phyloP scores from a whole-genome alignment of 2,888 invertebrate genomes.

The Oligia strigilis region DNA sequence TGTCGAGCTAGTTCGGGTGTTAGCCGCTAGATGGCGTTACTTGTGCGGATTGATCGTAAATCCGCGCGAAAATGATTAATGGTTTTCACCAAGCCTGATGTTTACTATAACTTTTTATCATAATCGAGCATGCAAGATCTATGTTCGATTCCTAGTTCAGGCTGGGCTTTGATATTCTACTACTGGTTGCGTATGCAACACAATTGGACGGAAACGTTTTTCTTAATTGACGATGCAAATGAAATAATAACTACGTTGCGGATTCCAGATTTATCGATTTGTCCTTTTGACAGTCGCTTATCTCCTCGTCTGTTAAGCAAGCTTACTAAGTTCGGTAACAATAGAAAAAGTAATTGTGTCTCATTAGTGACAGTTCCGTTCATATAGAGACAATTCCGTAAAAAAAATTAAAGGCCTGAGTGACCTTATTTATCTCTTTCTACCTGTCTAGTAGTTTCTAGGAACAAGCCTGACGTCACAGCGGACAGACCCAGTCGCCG shows the following conservation, averaged over 20 bases:
- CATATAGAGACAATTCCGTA: too few relatives aligned
- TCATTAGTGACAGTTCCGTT: not conserved
- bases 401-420: not conserved
- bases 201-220: not conserved
- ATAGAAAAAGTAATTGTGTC: not conserved
- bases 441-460: conserved; percentile 35
- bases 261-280: not conserved
- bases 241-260: not conserved
- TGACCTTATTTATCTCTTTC: not conserved
- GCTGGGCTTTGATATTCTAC: not conserved
- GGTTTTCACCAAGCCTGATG: not conserved
- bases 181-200: not conserved
- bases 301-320: too few relatives aligned
- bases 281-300: not conserved
- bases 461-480: conserved; percentile 52
- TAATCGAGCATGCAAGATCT: not conserved
- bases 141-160: not conserved
- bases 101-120: not conserved
- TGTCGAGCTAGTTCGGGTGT: conserved; percentile 27
- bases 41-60: conserved; percentile 6
- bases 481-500: conserved; percentile 31
- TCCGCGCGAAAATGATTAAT: conserved; percentile 8
- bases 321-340: too few relatives aligned
- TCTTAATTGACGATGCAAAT: not conserved
- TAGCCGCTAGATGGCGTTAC: conserved; percentile 59